phyloP scores from a whole-genome alignment of 2,888 invertebrate genomes.

The Elmis aenea region DNA sequence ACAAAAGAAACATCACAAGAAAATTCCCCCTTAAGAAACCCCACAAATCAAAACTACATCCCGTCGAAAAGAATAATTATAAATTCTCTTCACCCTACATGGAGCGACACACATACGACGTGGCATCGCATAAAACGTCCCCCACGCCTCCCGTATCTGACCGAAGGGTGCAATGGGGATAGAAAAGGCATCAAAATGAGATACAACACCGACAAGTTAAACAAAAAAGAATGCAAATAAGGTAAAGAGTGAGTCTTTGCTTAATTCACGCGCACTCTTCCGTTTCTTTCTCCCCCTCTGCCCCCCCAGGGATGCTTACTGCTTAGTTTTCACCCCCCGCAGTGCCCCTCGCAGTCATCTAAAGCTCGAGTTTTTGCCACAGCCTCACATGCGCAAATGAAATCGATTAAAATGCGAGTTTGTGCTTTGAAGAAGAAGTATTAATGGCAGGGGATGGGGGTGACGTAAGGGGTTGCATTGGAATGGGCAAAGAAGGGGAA shows the following conservation, averaged over 20 bases:
- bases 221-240: slow-evolving; percentile 45
- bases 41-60: slow-evolving; percentile 28
- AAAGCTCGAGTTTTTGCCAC: slow-evolving; percentile 50
- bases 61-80: slow-evolving; percentile 35
- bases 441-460: slow-evolving; percentile 44
- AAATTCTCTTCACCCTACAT: slow-evolving; percentile 33
- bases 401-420: slow-evolving; percentile 65
- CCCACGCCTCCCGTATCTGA: slow-evolving; percentile 13
- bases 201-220: slow-evolving; percentile 27
- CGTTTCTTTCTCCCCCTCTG: slow-evolving; percentile 44
- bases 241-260: slow-evolving; percentile 47
- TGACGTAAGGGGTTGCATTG: slow-evolving; percentile 30
- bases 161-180: slow-evolving; percentile 9
- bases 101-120: slow-evolving; percentile 24
- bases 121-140: slow-evolving; percentile 7
- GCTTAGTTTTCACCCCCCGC: slow-evolving; percentile 37
- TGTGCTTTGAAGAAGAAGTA: slow-evolving; percentile 56
- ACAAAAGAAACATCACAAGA: slow-evolving; percentile 18
- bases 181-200: slow-evolving; percentile 20
- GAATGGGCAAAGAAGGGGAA: slow-evolving; percentile 30
- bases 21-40: slow-evolving; percentile 19
- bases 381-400: slow-evolving; percentile 63
- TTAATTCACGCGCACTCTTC: slow-evolving; percentile 49
- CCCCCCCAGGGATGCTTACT: slow-evolving; percentile 30
- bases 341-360: slow-evolving; percentile 40